A percentile compares a stretch with the other conserved stretches of the same genome.
phyloP scores from a whole-genome alignment of 2,888 invertebrate genomes.

The Reticulitermes lucifugus region DNA sequence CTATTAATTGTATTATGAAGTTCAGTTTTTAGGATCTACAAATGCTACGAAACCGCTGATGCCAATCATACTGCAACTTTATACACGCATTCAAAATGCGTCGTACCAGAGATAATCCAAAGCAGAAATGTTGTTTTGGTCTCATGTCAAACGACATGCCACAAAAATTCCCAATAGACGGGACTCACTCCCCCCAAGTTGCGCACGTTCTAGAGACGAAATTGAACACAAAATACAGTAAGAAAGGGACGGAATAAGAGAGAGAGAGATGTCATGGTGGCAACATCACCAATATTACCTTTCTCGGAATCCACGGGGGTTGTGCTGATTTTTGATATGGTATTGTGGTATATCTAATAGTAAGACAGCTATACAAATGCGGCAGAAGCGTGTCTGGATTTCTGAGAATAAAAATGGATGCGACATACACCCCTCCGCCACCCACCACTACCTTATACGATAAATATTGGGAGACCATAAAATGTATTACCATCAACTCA shows the following conservation, averaged over 20 bases:
- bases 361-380: conserved; percentile 30
- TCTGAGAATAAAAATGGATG: conserved; percentile 26
- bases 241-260: background rate
- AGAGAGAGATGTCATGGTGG: background rate
- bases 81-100: background rate
- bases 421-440: background rate
- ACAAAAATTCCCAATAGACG: background rate
- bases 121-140: background rate
- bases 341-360: conserved; percentile 32
- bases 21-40: too few species aligned
- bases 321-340: conserved; percentile 32
- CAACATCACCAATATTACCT: conserved; percentile 37
- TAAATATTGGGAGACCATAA: conserved; percentile 25
- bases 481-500: background rate
- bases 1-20: too few species aligned
- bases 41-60: too few species aligned
- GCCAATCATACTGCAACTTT: background rate
- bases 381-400: conserved; percentile 34
- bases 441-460: background rate
- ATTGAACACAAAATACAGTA: conserved; percentile 10
- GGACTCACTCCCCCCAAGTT: background rate
- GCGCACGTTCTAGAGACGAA: background rate
- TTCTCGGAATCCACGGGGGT: background rate
- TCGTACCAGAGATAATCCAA: background rate
- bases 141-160: background rate